Evolutionary conservation across 1,140 invertebrate genomes (phyloP).

Genomic region (Micrasema minimum): DNA sequence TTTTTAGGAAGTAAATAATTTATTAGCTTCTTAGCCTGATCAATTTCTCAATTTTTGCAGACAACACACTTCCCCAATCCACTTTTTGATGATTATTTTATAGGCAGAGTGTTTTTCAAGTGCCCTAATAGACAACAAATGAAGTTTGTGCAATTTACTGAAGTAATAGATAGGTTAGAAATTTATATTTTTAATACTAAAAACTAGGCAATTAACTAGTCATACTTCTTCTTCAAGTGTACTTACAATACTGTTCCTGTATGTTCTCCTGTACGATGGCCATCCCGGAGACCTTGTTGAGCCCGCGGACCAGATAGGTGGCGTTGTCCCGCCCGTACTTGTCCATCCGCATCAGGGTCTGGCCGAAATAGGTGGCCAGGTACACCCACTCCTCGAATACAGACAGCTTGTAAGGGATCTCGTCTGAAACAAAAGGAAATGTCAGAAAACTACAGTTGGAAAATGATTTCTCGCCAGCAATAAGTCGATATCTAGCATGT

Average conservation of each 20-base stretch:
- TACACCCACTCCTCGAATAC: constrained; percentile 80
- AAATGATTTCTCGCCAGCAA: neutral
- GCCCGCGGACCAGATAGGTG: constrained; percentile 68
- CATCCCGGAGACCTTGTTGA: constrained; percentile 71
- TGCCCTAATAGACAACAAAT: too few species aligned
- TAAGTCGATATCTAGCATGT: neutral
- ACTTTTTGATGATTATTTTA: too few species aligned
- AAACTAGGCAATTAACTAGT: too few species aligned
- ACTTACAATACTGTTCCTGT: constrained; percentile 59
- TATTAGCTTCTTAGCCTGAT: too few species aligned
- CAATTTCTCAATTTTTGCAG: too few species aligned
- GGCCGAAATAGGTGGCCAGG: constrained; percentile 71
- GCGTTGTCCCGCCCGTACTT: constrained; percentile 75
- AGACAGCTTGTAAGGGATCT: constrained; percentile 75
- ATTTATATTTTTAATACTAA: too few species aligned
- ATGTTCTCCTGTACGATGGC: constrained; percentile 76
- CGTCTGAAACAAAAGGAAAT: constrained; percentile 55
- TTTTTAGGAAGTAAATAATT: too few species aligned
- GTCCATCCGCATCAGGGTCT: constrained; percentile 74
- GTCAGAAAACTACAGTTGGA: neutral
- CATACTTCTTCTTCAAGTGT: too few species aligned
- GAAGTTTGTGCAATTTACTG: too few species aligned
- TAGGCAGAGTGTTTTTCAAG: too few species aligned
- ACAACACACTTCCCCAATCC: too few species aligned
- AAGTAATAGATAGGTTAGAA: too few species aligned